These are phyloP conservation scores for Beroe forskalii DNA, from an alignment of 37 sponge, comb jelly and placozoan genomes.

Conservation along the genomic window DNA sequence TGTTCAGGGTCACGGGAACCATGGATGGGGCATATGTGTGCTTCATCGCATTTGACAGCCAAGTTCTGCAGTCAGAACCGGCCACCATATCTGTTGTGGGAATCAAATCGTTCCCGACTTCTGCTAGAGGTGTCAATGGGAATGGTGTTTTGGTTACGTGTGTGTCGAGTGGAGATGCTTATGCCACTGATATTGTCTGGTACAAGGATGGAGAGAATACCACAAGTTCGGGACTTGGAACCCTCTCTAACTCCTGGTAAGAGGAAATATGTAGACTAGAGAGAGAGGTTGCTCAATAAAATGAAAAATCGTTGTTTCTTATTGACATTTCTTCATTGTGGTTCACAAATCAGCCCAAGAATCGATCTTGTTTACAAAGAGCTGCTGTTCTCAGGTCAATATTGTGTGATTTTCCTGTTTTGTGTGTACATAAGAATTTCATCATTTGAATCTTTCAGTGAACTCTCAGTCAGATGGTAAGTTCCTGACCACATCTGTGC, in stretches of 20 bases:
- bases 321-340: too few species aligned
- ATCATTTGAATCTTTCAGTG: not conserved
- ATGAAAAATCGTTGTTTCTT: too few species aligned
- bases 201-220: not conserved
- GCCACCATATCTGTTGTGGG: constrained; percentile 15
- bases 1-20: constrained; percentile 5
- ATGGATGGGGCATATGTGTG: constrained; percentile 54
- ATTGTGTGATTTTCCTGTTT: too few species aligned
- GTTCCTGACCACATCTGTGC: constrained; percentile 3
- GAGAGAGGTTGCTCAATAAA: too few species aligned
- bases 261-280: too few species aligned
- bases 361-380: too few species aligned
- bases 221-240: not conserved
- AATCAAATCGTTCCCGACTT: constrained; percentile 36
- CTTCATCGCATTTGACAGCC: constrained; percentile 12
- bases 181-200: constrained; percentile 1
- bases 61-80: constrained; percentile 25
- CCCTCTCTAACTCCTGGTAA: too few species aligned
- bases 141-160: constrained; percentile 24
- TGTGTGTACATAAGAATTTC: too few species aligned
- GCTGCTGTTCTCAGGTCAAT: too few species aligned
- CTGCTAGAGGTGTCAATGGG: constrained; percentile 7
- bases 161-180: constrained; percentile 40
- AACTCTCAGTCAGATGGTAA: constrained; percentile 1
- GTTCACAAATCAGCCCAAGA: too few species aligned